A percentile compares a stretch with the other conserved stretches of the same genome.
Evolutionary conservation across 2,888 invertebrate genomes (phyloP).

Genomic region (Leucozona laternaria): DNA sequence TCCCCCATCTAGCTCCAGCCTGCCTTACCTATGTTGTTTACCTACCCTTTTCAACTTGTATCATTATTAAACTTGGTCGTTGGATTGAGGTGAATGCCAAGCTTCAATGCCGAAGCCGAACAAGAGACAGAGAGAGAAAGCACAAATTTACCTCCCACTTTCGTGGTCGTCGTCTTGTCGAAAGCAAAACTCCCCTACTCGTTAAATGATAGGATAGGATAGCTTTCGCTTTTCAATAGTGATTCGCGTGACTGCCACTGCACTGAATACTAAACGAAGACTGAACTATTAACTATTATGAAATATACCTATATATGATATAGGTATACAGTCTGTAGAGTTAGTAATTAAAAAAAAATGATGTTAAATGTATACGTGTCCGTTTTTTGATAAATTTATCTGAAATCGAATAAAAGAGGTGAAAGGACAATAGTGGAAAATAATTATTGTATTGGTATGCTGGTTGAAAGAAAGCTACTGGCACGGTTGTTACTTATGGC

Average conservation of each 20-base stretch:
- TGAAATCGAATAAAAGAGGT: too few relatives aligned
- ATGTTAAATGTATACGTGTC: slow-evolving; percentile 28
- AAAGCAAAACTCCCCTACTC: slow-evolving; percentile 39
- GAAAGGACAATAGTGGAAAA: too few relatives aligned
- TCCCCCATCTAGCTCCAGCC: background rate
- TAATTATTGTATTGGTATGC: too few relatives aligned
- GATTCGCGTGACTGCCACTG: slow-evolving; percentile 27
- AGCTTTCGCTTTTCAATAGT: slow-evolving; percentile 74
- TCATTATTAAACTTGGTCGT: slow-evolving; percentile 65
- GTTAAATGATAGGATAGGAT: slow-evolving; percentile 20
- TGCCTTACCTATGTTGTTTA: slow-evolving; percentile 5
- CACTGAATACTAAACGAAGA: background rate
- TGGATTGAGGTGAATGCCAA: slow-evolving; percentile 72
- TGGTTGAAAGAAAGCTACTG: too few relatives aligned
- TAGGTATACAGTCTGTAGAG: background rate
- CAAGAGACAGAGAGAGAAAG: slow-evolving; percentile 42
- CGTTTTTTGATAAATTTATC: too few relatives aligned
- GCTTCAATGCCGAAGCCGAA: slow-evolving; percentile 60
- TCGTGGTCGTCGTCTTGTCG: slow-evolving; percentile 30
- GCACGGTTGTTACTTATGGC: too few relatives aligned
- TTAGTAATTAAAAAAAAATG: background rate
- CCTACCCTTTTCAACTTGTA: slow-evolving; percentile 50
- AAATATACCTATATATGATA: slow-evolving; percentile 17
- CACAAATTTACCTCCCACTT: slow-evolving; percentile 37
- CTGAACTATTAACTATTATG: slow-evolving; percentile 49